Percentiles rank a stretch among this genome's conserved stretches.
phyloP scores from a whole-genome alignment of 2,113 vertebrate species.

The Lophura nycthemera region DNA sequence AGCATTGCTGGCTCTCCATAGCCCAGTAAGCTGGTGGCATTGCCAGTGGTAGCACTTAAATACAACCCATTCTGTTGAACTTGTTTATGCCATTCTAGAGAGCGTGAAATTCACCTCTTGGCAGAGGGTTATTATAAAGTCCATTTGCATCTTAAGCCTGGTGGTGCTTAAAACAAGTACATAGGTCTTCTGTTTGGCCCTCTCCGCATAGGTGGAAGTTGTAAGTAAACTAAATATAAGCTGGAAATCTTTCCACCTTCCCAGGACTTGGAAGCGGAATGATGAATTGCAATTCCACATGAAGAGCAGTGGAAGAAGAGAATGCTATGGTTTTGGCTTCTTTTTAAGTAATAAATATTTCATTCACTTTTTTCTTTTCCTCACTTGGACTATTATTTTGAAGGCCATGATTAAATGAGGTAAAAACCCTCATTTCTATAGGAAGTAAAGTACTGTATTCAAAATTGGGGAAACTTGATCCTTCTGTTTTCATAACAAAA shows the following conservation, averaged over 20 bases:
- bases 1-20: background rate
- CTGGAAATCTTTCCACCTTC: background rate
- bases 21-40: background rate
- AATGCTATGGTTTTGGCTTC: background rate
- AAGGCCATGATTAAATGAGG: background rate
- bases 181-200: background rate
- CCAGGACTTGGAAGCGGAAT: background rate
- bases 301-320: background rate
- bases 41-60: background rate
- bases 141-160: background rate
- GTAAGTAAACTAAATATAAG: background rate
- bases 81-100: background rate
- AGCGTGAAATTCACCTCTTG: background rate
- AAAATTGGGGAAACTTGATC: background rate
- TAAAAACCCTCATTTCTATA: background rate
- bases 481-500: background rate
- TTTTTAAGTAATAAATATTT: background rate
- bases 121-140: background rate
- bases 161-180: background rate
- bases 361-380: background rate
- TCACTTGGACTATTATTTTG: background rate
- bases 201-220: background rate
- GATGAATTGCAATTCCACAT: background rate
- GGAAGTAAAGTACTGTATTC: background rate
- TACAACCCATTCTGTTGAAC: background rate